Evolutionary conservation across 2,797 vertebrate genomes (phyloP).

Genomic region (Clarias fuscus): DNA sequence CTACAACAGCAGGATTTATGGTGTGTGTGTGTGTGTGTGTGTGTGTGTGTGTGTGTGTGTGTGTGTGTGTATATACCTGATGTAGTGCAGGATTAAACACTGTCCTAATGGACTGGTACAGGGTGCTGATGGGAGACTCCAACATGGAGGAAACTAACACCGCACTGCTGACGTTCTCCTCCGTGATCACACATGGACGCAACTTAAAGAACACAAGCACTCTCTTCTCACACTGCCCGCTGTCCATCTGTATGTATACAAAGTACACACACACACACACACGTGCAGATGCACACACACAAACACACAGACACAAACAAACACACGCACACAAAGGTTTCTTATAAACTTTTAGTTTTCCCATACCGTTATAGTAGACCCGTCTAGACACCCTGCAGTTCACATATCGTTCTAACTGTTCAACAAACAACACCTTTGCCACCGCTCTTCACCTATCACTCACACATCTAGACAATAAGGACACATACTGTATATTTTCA

Average conservation of each 20-base stretch:
- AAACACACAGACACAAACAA: background rate
- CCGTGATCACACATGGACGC: slow-evolving; percentile 88
- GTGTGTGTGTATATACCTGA: slow-evolving; percentile 73
- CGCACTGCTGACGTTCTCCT: slow-evolving; percentile 88
- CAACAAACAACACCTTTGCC: no score
- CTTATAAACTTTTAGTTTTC: background rate
- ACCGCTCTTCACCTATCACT: no score
- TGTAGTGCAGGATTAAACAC: slow-evolving; percentile 90
- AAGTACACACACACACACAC: background rate
- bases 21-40: background rate
- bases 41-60: slow-evolving; percentile 11
- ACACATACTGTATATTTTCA: no score
- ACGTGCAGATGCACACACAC: background rate
- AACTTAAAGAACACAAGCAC: slow-evolving; percentile 95
- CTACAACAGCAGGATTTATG: background rate
- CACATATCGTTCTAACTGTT: no score
- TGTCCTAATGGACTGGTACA: slow-evolving; percentile 91
- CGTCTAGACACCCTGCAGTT: no score
- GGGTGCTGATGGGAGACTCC: slow-evolving; percentile 90
- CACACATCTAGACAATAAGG: no score
- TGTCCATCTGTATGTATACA: slow-evolving; percentile 78
- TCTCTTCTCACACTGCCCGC: slow-evolving; percentile 76
- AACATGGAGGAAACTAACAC: slow-evolving; percentile 95
- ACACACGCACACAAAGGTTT: background rate
- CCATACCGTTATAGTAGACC: no score